Evolutionary conservation across 2,888 invertebrate genomes (phyloP), one percentile per base, ranked within the genome.

Genomic region (Acanthococcus lagerstroemiae): DNA sequence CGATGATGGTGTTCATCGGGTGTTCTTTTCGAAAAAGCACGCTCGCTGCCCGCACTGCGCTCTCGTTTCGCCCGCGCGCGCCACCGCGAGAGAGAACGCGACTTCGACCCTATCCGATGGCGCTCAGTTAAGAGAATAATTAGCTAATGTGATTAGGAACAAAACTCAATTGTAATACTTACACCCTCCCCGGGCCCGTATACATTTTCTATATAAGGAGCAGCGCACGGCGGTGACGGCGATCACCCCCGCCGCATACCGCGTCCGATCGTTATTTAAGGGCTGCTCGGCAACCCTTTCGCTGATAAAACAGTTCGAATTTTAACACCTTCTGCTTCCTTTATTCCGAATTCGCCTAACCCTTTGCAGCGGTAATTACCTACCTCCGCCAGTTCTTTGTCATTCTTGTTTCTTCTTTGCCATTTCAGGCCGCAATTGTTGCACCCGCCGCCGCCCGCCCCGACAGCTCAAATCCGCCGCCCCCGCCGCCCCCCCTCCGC

Each of bases 251-350:
- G 37, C 37, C n/a, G n/a, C n/a, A 37, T 3, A 37, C 37, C 12
- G 37, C 58, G 46, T 45, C 58, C 24, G 44, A 58, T 52, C 52
- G 17, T 63, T 63, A 63, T 54, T 63, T 63, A 63, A 63, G 63
- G 63, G 63, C 50, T 63, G 63, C 25, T 63, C 63, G 24, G 63
- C 63, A 63, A 63, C 63, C 55, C 65, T 65, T 65, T 45, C 65
- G 65, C 65, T 26, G 55, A 65, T 65, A 65, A 65, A 55, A 55
- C 45, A 55, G 65, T 65, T 65, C 65, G 65, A 65, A 65, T 65
- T 65, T 65, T 65, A 65, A 65, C 65, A 65, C 65, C 65, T 65
- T 65, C 55, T 65, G 65, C 65, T 65, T 65, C 65, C 65, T 65
- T 65, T 65, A 65, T 65, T 65, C 55, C 37, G 24, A 45, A 55